Conservation (phyloP, 1,140 invertebrate species). For the Tyrophagus putrescentiae region DNA sequence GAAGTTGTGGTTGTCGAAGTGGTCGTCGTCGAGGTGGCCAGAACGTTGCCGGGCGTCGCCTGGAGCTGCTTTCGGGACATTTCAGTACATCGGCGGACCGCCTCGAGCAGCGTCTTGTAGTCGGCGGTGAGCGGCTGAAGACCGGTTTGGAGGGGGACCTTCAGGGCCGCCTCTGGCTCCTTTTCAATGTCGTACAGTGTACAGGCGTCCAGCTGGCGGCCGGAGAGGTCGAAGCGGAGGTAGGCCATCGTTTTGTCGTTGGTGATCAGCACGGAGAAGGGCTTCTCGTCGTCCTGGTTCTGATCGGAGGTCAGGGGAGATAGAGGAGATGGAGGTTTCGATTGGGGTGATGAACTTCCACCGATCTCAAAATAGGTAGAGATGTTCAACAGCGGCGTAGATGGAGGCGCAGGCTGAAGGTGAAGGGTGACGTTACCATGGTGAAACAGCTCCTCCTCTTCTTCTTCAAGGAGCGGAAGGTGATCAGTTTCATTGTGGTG, state of each 20-base stretch:
- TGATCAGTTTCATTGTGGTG: neutral
- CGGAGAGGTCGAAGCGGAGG: conserved; percentile 11
- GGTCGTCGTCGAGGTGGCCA: conserved; percentile 47
- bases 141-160: neutral
- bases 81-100: conserved; percentile 12
- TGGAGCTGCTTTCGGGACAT: conserved; percentile 13
- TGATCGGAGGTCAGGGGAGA: neutral
- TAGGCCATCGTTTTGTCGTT: conserved; percentile 18
- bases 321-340: neutral
- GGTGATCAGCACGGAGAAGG: neutral
- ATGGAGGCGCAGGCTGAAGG: neutral
- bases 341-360: neutral
- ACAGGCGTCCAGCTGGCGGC: conserved; percentile 6
- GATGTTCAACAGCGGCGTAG: neutral
- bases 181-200: conserved; percentile 22
- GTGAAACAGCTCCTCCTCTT: neutral
- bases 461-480: neutral
- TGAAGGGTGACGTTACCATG: conserved; percentile 1
- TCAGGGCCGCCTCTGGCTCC: neutral
- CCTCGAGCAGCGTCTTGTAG: conserved; percentile 20
- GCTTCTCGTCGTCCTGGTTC: neutral
- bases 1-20: conserved; percentile 46
- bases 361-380: neutral
- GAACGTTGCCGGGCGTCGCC: conserved; percentile 58
- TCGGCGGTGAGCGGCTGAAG: neutral